A percentile compares a stretch with the other conserved stretches of the same genome.
Evolutionary conservation across 2,113 vertebrate species (phyloP).

Genomic region (Lepus timidus): DNA sequence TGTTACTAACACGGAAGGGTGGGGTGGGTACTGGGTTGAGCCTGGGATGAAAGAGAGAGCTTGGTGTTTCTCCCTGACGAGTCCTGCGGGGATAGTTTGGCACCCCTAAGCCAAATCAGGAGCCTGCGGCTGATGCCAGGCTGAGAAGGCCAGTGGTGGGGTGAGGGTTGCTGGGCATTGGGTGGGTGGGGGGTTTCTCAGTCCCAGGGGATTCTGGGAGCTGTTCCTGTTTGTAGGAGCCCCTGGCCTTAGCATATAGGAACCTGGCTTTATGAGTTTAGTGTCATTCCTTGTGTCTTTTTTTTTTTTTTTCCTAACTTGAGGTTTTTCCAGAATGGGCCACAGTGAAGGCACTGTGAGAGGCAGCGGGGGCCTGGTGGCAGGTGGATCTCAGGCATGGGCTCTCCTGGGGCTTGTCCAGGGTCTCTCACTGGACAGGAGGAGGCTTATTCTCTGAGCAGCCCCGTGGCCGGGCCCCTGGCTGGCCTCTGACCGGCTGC

Average conservation of each 20-base stretch:
- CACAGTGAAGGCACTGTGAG: neutral
- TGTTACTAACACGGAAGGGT: neutral
- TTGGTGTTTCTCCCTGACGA: neutral
- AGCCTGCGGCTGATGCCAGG: neutral
- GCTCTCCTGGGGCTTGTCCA: neutral
- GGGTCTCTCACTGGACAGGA: neutral
- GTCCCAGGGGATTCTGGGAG: neutral
- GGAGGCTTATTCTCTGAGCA: neutral
- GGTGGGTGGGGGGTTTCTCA: neutral
- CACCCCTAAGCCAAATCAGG: neutral
- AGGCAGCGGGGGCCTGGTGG: neutral
- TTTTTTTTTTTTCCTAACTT: constrained; percentile 5
- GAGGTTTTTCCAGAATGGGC: neutral
- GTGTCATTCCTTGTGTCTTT: neutral
- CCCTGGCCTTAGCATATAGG: neutral
- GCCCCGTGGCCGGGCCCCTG: neutral
- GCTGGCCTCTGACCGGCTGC: constrained; percentile 46
- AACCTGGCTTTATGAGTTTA: neutral
- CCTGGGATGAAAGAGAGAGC: neutral
- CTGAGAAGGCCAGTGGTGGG: neutral
- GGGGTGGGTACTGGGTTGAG: too few species aligned
- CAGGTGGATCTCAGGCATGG: neutral
- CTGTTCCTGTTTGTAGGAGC: neutral
- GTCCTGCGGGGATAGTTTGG: neutral
- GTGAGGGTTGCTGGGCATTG: neutral